Base-by-base conservation (phyloP, 30 jellyfish, hydroid and myxozoan genomes). In the Hydractinia symbiolongicarpus region DNA sequence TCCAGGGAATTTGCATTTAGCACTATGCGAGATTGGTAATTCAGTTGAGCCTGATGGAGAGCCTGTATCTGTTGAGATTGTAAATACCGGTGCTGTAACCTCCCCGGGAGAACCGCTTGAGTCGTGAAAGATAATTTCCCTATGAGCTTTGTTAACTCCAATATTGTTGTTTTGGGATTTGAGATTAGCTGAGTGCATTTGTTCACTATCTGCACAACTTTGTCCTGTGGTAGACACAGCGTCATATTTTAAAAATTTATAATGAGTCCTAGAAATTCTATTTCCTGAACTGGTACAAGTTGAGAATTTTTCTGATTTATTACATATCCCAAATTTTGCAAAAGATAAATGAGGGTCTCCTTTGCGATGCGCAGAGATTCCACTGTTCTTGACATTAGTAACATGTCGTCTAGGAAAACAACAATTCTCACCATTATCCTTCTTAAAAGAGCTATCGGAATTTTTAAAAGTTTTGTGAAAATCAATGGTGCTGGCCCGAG, bases 391-490 rank as follows among this genome's bases (percentile, higher is more conserved):
- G 60, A 49, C 61, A 71, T 21, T 40, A 75, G 55, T 72, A 75
- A 57, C 83, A 75, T 75, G 83, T 75, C 83, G 86, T 78, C 79
- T 40, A 16, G 17, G 61, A 55, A 78, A 17, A 78, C 60, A 55
- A 78, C 61, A 21, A 78, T 50, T 9, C 80, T 55, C 50, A 78
- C 53, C 44, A 55, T 78, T 30, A 78, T 55, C 21, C 81, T 55
- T 51, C 86, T 60, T 60, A 78, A 10, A 13, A 78, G 81, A n/a
- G 86, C 86, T 17, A 78, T 78, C 50, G 86, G 86, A 16, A 78
- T 60, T 60, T 78, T 78, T 53, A 78, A 21, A 9, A 78, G 80
- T 53, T 71, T 71, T 30, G 80, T 19, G 53, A 71, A 71, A 30
- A 71, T 50, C n/a, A 71, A 15, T 19, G 80, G 60, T 54, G 80